These are phyloP conservation scores for Gracilinanus agilis DNA, from an alignment of 2,113 vertebrate genomes.

Conservation along the genomic window DNA sequence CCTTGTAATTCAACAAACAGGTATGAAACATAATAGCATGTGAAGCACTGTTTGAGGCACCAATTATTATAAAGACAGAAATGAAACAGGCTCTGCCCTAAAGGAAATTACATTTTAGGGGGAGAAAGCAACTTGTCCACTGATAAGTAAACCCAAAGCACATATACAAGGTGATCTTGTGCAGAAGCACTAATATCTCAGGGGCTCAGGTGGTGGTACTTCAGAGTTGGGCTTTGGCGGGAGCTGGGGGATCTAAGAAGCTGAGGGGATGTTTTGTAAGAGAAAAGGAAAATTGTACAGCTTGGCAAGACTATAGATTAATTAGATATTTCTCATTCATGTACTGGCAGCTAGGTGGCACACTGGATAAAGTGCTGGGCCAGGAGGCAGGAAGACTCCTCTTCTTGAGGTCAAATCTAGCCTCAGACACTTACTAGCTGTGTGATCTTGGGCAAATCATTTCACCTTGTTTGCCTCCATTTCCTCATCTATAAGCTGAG, in stretches of 20 bases:
- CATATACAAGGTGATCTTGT: neutral
- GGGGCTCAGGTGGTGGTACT: neutral
- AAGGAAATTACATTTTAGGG: neutral
- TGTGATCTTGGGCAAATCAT: neutral
- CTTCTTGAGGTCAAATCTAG: neutral
- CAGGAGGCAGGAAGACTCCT: neutral
- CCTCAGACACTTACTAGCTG: neutral
- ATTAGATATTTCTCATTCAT: neutral
- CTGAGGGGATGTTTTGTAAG: neutral
- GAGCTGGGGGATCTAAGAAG: neutral
- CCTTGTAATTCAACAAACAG: neutral
- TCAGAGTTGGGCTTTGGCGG: neutral
- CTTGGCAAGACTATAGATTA: neutral
- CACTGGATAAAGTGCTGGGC: neutral
- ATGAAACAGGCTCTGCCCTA: neutral
- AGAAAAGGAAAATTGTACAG: neutral
- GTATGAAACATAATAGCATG: neutral
- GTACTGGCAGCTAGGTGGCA: neutral
- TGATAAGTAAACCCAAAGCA: neutral
- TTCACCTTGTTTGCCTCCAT: neutral
- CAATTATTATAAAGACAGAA: neutral
- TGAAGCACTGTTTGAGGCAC: neutral
- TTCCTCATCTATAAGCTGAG: neutral
- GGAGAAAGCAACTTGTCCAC: neutral
- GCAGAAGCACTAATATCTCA: neutral